These are phyloP conservation scores for Butorides virescens DNA, from an alignment of 2,113 vertebrate species.

Conservation along the genomic window DNA sequence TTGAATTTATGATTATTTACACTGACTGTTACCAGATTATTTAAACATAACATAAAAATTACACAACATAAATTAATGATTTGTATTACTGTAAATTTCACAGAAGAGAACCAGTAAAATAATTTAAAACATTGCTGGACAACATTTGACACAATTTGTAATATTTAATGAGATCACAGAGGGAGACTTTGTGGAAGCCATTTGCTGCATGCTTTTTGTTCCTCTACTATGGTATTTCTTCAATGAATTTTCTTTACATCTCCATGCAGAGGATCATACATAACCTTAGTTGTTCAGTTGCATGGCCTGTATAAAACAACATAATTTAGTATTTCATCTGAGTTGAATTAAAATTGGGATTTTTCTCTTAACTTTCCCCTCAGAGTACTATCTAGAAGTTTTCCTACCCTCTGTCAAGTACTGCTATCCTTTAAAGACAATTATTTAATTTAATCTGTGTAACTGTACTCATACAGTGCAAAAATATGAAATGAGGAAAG, in stretches of 20 bases:
- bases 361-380: not conserved
- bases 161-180: not conserved
- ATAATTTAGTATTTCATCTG: not conserved
- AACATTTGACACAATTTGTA: not conserved
- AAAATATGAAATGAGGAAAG: not conserved
- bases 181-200: not conserved
- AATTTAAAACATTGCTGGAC: not conserved
- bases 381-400: not conserved
- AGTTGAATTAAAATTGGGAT: not conserved
- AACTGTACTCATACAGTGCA: not conserved
- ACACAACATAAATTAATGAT: not conserved
- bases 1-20: not conserved
- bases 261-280: not conserved
- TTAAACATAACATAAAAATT: not conserved
- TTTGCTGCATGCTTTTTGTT: not conserved
- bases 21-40: not conserved
- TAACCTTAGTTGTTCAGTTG: not conserved
- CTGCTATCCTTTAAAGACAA: not conserved
- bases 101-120: not conserved
- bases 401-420: not conserved
- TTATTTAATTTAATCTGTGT: not conserved
- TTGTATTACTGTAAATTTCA: not conserved
- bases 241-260: not conserved
- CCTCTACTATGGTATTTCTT: not conserved
- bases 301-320: not conserved